Percentiles rank a stretch among this genome's conserved stretches.
These are phyloP conservation scores for Plagiodera versicolora DNA, from an alignment of 2,888 invertebrate species.

Conservation along the genomic window DNA sequence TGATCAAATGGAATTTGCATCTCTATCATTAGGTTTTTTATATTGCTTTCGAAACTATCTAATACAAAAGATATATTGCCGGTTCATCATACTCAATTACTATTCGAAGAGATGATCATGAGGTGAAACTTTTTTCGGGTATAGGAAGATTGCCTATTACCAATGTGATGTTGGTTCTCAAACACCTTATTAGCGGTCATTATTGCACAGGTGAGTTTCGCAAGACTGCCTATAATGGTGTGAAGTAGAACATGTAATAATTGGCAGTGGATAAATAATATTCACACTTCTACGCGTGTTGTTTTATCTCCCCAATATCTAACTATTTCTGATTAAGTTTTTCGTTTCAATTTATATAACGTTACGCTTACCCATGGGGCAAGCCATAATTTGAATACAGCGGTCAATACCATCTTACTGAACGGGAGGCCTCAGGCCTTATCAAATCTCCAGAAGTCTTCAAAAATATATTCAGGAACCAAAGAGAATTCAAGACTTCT, in stretches of 20 bases:
- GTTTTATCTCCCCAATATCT: too few relatives aligned
- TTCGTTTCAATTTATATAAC: too few relatives aligned
- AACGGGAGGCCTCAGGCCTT: too few relatives aligned
- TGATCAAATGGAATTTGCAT: constrained; percentile 22
- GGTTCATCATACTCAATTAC: background rate
- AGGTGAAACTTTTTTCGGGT: background rate
- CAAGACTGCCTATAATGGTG: background rate
- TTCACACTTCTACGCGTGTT: background rate
- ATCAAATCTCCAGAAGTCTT: too few relatives aligned
- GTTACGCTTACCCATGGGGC: too few relatives aligned
- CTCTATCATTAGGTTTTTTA: constrained; percentile 13
- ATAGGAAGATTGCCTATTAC: background rate
- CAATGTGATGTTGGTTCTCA: background rate
- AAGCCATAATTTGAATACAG: too few relatives aligned
- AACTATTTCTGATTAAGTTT: too few relatives aligned
- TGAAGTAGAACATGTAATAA: background rate
- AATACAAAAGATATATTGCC: background rate
- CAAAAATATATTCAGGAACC: too few relatives aligned
- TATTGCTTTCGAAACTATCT: background rate
- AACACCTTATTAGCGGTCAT: background rate
- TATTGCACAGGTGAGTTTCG: background rate
- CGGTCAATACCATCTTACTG: too few relatives aligned
- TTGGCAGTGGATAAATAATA: background rate
- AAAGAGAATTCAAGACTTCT: too few relatives aligned
- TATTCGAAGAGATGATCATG: background rate